Percentiles rank a stretch among this genome's conserved stretches.
These are phyloP conservation scores for Nyleta sp. DNA, from an alignment of 2,888 invertebrate species.

Conservation along the genomic window DNA sequence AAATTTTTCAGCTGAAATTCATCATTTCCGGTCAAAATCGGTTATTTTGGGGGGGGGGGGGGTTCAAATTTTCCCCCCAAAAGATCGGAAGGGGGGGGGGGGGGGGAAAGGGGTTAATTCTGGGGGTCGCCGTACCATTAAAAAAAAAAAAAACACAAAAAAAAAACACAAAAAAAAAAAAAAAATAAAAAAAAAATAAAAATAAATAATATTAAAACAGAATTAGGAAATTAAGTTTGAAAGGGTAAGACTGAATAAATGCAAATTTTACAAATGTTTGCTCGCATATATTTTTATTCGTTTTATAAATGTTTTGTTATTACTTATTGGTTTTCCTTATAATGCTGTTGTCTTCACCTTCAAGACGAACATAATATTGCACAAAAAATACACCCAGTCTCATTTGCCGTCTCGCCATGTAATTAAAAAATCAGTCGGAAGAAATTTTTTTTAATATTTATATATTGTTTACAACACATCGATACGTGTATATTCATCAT, in stretches of 20 bases:
- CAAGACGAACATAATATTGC: slow-evolving; percentile 42
- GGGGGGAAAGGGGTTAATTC: slow-evolving; percentile 64
- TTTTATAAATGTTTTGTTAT: slow-evolving; percentile 57
- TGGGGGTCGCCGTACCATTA: too few relatives aligned
- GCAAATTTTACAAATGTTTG: slow-evolving; percentile 47
- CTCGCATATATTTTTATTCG: slow-evolving; percentile 57
- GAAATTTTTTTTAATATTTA: slow-evolving; percentile 36
- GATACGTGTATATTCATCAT: slow-evolving; percentile 77
- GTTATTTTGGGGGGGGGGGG: too few relatives aligned
- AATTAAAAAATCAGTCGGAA: slow-evolving; percentile 43
- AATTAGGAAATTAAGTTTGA: too few relatives aligned
- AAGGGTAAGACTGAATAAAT: too few relatives aligned
- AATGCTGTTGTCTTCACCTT: slow-evolving; percentile 50
- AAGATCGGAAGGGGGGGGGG: slow-evolving; percentile 45
- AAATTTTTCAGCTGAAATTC: too few relatives aligned
- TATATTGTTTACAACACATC: slow-evolving; percentile 73
- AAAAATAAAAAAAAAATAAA: too few relatives aligned
- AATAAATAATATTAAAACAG: too few relatives aligned
- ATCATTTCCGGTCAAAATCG: too few relatives aligned
- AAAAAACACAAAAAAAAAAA: too few relatives aligned
- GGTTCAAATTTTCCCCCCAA: too few relatives aligned
- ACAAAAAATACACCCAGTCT: slow-evolving; percentile 59
- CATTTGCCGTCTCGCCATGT: slow-evolving; percentile 35
- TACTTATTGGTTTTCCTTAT: slow-evolving; percentile 41
- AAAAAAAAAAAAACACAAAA: too few relatives aligned